Evolutionary conservation across 2,888 invertebrate genomes (phyloP).

Genomic region (Acrobeloides nanus): DNA sequence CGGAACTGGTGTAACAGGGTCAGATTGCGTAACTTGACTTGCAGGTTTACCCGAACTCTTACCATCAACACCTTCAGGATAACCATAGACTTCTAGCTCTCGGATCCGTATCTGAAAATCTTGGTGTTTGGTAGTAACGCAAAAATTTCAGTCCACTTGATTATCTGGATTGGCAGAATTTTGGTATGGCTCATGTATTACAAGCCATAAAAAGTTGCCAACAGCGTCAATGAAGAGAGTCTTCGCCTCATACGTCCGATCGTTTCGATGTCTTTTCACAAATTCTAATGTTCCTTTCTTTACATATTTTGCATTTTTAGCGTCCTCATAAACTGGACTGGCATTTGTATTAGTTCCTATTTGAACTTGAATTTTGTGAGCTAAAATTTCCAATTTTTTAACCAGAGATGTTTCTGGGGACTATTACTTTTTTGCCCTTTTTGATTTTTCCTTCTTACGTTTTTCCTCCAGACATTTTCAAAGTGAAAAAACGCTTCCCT

Average conservation of each 20-base stretch:
- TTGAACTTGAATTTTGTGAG: conserved; percentile 6
- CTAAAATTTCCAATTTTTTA: no score
- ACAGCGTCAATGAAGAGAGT: conserved; percentile 35
- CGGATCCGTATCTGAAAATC: conserved; percentile 5
- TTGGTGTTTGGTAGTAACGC: neutral
- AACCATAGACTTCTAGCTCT: conserved; percentile 9
- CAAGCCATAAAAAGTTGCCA: conserved; percentile 42
- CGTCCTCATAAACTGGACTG: conserved; percentile 29
- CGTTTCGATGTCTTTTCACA: conserved; percentile 1
- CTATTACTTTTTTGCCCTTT: no score
- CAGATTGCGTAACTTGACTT: conserved; percentile 2
- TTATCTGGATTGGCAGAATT: conserved; percentile 21
- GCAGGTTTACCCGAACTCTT: neutral
- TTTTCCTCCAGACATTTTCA: no score
- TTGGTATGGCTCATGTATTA: conserved; percentile 30
- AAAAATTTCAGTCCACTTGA: conserved; percentile 18
- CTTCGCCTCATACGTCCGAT: conserved; percentile 12
- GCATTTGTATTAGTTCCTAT: conserved; percentile 11
- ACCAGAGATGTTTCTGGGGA: no score
- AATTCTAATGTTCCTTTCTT: conserved; percentile 13
- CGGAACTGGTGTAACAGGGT: no score
- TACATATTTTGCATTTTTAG: conserved; percentile 28
- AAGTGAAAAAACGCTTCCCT: no score
- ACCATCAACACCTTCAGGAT: conserved; percentile 9
- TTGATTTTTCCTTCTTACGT: no score